Conservation (phyloP, 1,140 invertebrate species). For the Drosophila sproati region DNA sequence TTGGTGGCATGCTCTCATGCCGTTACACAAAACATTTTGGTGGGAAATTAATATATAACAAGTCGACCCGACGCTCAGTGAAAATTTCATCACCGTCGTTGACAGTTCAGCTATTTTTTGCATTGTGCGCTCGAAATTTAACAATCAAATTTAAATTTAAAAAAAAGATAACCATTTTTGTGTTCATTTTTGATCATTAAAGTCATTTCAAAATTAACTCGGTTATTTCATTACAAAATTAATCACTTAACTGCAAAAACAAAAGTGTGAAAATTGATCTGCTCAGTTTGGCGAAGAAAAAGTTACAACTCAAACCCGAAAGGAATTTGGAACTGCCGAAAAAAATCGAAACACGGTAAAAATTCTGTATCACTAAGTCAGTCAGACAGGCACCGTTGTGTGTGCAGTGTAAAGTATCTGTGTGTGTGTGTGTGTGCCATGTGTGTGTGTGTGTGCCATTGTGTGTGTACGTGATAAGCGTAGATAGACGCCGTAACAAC, state of each 20-base stretch:
- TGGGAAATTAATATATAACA: conserved; percentile 75
- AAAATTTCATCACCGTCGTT: conserved; percentile 84
- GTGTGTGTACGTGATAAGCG: conserved; percentile 71
- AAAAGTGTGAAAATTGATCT: conserved; percentile 3
- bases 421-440: no score
- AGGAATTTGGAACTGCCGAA: conserved; percentile 52
- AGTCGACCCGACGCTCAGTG: conserved; percentile 65
- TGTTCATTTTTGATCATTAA: conserved; percentile 40
- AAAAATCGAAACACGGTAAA: conserved; percentile 80
- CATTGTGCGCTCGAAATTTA: conserved; percentile 51
- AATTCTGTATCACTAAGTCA: conserved; percentile 80
- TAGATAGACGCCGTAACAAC: conserved; percentile 72
- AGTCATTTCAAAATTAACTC: conserved; percentile 7
- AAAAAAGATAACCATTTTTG: conserved; percentile 49
- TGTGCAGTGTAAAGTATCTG: conserved; percentile 15
- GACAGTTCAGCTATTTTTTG: conserved; percentile 73
- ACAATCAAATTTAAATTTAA: conserved; percentile 44
- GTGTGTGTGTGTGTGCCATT: conserved; percentile 29
- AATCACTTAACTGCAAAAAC: conserved; percentile 12
- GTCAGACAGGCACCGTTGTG: conserved; percentile 27
- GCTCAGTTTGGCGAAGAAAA: conserved; percentile 25
- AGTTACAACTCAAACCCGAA: conserved; percentile 23
- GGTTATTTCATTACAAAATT: conserved; percentile 19
- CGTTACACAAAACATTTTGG: conserved; percentile 59
- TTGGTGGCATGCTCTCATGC: conserved; percentile 18